Conservation (phyloP, 2,797 vertebrate species). For the Lagodon rhomboides region DNA sequence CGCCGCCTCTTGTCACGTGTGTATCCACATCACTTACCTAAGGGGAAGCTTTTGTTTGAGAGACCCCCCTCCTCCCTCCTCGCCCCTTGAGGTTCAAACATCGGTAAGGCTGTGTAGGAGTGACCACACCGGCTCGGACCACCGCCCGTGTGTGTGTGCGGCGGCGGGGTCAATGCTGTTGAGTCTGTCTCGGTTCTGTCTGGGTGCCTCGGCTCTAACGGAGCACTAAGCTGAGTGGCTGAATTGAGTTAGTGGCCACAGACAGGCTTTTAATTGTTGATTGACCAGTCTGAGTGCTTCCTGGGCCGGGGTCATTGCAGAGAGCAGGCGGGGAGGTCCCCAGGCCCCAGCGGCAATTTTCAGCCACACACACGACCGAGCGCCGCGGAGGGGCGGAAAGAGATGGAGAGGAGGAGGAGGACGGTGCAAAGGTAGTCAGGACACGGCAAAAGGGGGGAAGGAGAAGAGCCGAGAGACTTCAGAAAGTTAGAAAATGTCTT, state of each 20-base stretch:
- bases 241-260: conserved; percentile 87
- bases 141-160: conserved; percentile 14
- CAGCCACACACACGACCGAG: conserved; percentile 59
- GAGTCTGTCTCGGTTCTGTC: conserved; percentile 79
- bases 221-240: conserved; percentile 76
- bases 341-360: conserved; percentile 84
- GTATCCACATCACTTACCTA: conserved; percentile 33
- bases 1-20: conserved; percentile 19
- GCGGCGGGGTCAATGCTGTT: conserved; percentile 62
- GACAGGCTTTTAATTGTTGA: conserved; percentile 88
- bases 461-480: conserved; percentile 20
- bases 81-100: conserved; percentile 55
- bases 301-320: conserved; percentile 80
- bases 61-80: too few relatives aligned
- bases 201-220: conserved; percentile 71
- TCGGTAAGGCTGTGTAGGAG: conserved; percentile 48
- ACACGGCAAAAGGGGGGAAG: conserved; percentile 1
- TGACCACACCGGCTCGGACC: conserved; percentile 49
- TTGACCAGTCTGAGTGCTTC: conserved; percentile 88
- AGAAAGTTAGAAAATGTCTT: conserved; percentile 38
- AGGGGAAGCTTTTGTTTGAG: conserved; percentile 31
- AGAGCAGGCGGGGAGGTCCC: conserved; percentile 81
- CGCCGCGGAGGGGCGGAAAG: conserved; percentile 32
- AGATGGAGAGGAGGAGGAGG: conserved; percentile 40
- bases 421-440: conserved; percentile 31